Evolutionary conservation across 1,140 invertebrate species (phyloP), one percentile per base, ranked within the genome.

Genomic region (Sipha flava): DNA sequence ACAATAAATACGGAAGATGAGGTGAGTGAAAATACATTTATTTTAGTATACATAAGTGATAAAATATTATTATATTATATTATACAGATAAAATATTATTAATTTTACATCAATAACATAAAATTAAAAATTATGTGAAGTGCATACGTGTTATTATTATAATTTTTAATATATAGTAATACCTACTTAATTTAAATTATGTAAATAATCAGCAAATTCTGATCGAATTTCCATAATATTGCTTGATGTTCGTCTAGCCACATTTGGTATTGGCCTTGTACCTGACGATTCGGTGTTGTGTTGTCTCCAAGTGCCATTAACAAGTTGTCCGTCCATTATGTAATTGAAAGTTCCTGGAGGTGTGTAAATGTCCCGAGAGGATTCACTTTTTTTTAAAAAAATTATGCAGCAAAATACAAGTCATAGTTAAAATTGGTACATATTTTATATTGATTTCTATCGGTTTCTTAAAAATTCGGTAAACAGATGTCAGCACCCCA

Each of bases 361-460:
- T 21, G 54, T 57, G 54, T 57, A 57, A 26, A 57, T n/a, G n/a
- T 57, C 16, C 54, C 54, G n/a, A 21, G 59, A 64, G 4, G 59
- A 31, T 26, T 37, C 34, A 64, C 59, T 64, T 31, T 37, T 64
- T 31, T 21, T 29, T 64, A 64, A 37, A 37, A n/a, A 64, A 64
- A 64, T 31, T 64, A 31, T 64, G 59, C 26, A 64, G 59, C 34
- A 64, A 64, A 64, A 37, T 62, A 37, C 59, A 64, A 64, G 26
- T 64, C 59, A 64, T 64, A 37, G 59, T 64, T 64, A 64, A 14
- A 29, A 26, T 21, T 52, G 82, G 21, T 21, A 81, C 83, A 68
- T 80, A 84, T 79, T 84, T 73, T 68, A 81, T 81, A 40, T 84
- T 64, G 31, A 86, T 62, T 54, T 81, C 31, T 9, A 86, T 84